A percentile compares a stretch with the other conserved stretches of the same genome.
phyloP scores from a whole-genome alignment of 2,888 invertebrate species.

The Reticulitermes lucifugus region DNA sequence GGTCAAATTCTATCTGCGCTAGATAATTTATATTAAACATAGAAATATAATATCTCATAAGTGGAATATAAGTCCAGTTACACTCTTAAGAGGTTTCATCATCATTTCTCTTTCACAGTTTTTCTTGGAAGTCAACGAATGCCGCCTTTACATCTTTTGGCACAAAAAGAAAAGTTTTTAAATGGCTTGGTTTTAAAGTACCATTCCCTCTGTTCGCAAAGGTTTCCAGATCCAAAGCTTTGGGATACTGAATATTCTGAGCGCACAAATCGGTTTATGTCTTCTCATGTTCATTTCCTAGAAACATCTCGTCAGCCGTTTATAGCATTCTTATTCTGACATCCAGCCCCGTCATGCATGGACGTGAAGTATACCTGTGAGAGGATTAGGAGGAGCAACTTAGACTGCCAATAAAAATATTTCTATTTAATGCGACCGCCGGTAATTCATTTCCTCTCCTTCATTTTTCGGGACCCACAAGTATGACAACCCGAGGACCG shows the following conservation, averaged over 20 bases:
- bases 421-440: not conserved
- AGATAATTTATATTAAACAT: not conserved
- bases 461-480: not conserved
- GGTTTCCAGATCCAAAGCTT: not conserved
- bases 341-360: not conserved
- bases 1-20: not conserved
- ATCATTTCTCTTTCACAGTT: not conserved
- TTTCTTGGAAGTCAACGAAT: not conserved
- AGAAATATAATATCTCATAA: not conserved
- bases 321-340: not conserved
- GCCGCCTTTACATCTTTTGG: not conserved
- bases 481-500: too few relatives aligned
- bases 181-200: not conserved
- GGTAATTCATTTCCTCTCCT: not conserved
- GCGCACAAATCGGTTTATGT: constrained; percentile 8
- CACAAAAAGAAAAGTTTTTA: not conserved
- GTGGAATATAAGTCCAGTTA: not conserved
- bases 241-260: constrained; percentile 1
- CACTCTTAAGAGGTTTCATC: not conserved
- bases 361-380: not conserved
- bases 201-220: not conserved
- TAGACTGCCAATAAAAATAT: not conserved
- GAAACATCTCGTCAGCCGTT: not conserved
- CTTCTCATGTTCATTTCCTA: not conserved
- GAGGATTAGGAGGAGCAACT: not conserved